Base-by-base conservation (phyloP, 2,888 invertebrate genomes). In the Neocrepidodera transversa region DNA sequence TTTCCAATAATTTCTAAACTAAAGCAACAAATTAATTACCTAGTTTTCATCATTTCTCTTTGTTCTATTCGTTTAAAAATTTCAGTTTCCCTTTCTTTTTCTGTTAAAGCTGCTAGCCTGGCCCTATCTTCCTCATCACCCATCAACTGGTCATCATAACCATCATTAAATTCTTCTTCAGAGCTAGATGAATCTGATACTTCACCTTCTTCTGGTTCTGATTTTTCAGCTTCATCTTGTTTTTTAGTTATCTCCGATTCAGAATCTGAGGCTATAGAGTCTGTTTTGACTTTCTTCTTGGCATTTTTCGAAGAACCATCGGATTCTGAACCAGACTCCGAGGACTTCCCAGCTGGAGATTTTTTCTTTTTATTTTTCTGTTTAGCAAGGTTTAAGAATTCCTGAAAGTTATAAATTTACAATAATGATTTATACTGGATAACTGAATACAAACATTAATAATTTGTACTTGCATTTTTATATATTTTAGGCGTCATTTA, bases 71-170 rank as follows among this genome's bases (percentile, higher is more conserved):
- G 87, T 77, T 97, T 95, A 79, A 94, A 99, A 69, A 99, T 91
- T 80, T 97, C 97, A 55, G 96, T 95, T 81, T 99, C 98, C 38
- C 98, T 84, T 76, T 98, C 97, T 74, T 95, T 96, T 77, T 98
- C 98, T 0, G 97, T 97, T 86, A 98, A 90, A 63, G 91, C 89
- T 8, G 94, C 95, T 40, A 98, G 82, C 0, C 93, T 82, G 1
- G 92, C 91, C 71, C 93, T 87, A 82, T 98, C 98, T 68, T 95
- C 97, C 60, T 93, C 96, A 78, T 97, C 97, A 0, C 97, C 97
- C 91, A 97, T 97, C 20, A 97, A 85, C 76, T 97, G 93, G 65
- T 97, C 97, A 77, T 97, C 97, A 71, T 93, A 96, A 63, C 97
- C 97, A 81, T 98, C 97, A 76, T 95, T 91, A 76, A 97, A 97